Evolutionary conservation across 2,888 invertebrate species (phyloP).

Genomic region (Watsonalla cultraria): DNA sequence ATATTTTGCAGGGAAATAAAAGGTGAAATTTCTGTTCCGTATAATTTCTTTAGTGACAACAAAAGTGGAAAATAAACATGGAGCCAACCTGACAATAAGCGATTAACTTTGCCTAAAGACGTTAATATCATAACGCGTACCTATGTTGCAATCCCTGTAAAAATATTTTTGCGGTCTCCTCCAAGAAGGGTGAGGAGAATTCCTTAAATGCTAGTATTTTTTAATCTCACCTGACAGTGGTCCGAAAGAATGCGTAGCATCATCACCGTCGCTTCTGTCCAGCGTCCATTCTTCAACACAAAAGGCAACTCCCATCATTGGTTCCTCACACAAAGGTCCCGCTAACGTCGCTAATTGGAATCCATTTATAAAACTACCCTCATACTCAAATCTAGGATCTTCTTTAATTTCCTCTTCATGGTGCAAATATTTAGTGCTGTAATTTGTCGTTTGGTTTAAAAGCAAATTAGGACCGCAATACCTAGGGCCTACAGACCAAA

Average conservation of each 20-base stretch:
- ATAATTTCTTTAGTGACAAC: too few relatives aligned
- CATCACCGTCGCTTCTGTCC: conserved; percentile 58
- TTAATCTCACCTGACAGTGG: conserved; percentile 75
- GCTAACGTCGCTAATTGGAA: conserved; percentile 91
- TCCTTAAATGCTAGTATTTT: neutral
- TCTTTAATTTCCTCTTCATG: conserved; percentile 56
- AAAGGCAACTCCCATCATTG: conserved; percentile 96
- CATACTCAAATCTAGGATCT: conserved; percentile 81
- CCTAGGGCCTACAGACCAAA: conserved; percentile 96
- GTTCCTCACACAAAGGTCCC: conserved; percentile 98
- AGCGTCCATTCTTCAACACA: conserved; percentile 90
- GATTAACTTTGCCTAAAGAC: too few relatives aligned
- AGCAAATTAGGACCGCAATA: conserved; percentile 94
- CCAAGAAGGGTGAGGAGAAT: too few relatives aligned
- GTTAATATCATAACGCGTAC: too few relatives aligned
- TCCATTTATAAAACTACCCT: conserved; percentile 90
- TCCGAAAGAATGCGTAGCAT: conserved; percentile 59
- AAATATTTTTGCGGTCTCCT: neutral
- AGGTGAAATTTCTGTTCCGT: too few relatives aligned
- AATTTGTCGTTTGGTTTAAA: conserved; percentile 87
- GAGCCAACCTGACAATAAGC: too few relatives aligned
- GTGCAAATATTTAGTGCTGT: conserved; percentile 65
- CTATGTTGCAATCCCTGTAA: too few relatives aligned
- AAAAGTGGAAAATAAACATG: too few relatives aligned
- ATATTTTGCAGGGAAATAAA: too few relatives aligned